These are phyloP conservation scores for Polyommatus iphigenia DNA, from an alignment of 2,888 invertebrate species.

Conservation along the genomic window DNA sequence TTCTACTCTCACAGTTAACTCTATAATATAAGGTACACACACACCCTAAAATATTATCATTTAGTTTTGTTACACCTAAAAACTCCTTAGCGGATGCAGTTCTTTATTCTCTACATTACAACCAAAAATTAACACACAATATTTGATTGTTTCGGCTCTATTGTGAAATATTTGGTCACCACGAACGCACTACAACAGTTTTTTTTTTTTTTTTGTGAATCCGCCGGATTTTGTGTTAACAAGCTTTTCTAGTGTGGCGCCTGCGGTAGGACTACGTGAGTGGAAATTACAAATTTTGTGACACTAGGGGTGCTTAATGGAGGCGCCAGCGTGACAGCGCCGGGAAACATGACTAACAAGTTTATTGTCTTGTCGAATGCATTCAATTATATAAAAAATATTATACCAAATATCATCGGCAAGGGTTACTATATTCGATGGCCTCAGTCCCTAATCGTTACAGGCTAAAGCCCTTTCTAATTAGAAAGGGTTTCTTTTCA, in stretches of 20 bases:
- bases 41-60: background rate
- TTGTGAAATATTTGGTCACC: conserved; percentile 39
- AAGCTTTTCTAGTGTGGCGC: conserved; percentile 51
- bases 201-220: conserved; percentile 46
- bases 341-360: background rate
- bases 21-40: no score
- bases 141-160: conserved; percentile 43
- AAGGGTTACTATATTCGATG: no score
- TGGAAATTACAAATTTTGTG: background rate
- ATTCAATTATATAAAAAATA: background rate
- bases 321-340: conserved; percentile 1
- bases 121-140: conserved; percentile 28
- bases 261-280: conserved; percentile 48
- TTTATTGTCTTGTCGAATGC: background rate
- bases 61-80: background rate
- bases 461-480: no score
- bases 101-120: background rate
- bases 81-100: background rate
- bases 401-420: no score
- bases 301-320: conserved; percentile 7
- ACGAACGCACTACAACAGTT: conserved; percentile 38
- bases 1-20: no score
- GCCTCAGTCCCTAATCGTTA: no score
- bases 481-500: no score
- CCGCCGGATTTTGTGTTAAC: conserved; percentile 55